A percentile compares a stretch with the other conserved stretches of the same genome.
Evolutionary conservation across 2,888 invertebrate species (phyloP).

Genomic region (Teleogryllus oceanicus): DNA sequence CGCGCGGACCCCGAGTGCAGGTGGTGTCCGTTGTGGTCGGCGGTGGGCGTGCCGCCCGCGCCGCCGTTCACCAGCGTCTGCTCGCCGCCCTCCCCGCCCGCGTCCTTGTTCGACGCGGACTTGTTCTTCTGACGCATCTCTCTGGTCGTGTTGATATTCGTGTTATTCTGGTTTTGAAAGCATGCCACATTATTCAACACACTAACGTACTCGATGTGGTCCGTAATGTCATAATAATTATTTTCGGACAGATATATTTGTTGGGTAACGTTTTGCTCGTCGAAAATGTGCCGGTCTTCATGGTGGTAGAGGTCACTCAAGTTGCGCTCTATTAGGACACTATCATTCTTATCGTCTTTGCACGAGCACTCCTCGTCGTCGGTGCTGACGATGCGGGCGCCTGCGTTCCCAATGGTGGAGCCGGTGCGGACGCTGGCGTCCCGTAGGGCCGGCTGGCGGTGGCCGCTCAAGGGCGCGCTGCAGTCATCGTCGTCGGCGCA

Average conservation of each 20-base stretch:
- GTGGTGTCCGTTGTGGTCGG: conserved; percentile 39
- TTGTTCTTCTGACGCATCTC: conserved; percentile 38
- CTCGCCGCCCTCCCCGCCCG: conserved; percentile 30
- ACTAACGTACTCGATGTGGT: conserved; percentile 10
- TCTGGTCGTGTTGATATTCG: not conserved
- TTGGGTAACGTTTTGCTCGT: not conserved
- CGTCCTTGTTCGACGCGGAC: conserved; percentile 31
- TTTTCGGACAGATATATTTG: not conserved
- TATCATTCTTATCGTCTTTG: not conserved
- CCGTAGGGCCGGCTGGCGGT: not conserved
- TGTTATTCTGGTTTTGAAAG: conserved; percentile 5
- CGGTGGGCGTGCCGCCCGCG: conserved; percentile 35
- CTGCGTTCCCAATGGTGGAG: not conserved
- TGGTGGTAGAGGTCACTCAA: not conserved
- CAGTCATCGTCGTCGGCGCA: not conserved
- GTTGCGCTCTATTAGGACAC: conserved; percentile 9
- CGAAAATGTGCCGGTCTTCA: not conserved
- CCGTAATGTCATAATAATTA: conserved; percentile 10
- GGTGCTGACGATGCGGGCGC: not conserved
- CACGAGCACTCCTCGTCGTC: not conserved
- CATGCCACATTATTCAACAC: conserved; percentile 18
- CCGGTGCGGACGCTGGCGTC: not conserved
- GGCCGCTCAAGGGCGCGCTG: not conserved
- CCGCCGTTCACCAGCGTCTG: conserved; percentile 36
- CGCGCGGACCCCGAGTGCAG: conserved; percentile 39